These are phyloP conservation scores for Pantherophis vulpinus DNA, from an alignment of 2,797 vertebrate species.

Conservation along the genomic window DNA sequence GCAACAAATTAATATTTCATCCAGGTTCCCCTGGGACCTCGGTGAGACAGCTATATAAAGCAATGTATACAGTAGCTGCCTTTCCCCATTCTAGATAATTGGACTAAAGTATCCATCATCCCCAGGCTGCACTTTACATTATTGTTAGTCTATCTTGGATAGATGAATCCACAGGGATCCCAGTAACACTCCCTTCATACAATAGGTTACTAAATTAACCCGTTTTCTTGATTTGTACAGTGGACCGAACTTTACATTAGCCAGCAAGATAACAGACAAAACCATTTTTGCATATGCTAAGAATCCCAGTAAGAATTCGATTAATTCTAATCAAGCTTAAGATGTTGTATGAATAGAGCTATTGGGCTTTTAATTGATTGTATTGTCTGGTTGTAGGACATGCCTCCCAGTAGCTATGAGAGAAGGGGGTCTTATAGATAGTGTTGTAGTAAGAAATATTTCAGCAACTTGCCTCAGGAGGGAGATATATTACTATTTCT, in stretches of 20 bases:
- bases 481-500: background rate
- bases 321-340: background rate
- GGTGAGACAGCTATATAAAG: background rate
- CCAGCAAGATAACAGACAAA: background rate
- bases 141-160: background rate
- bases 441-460: background rate
- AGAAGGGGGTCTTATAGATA: background rate
- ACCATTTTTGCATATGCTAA: background rate
- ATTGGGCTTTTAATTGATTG: background rate
- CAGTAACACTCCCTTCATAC: background rate
- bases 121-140: background rate
- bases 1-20: background rate
- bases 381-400: background rate
- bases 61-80: background rate
- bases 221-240: background rate
- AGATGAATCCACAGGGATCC: background rate
- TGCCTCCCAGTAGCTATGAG: background rate
- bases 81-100: background rate
- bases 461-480: background rate
- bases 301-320: background rate
- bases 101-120: background rate
- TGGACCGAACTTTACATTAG: background rate
- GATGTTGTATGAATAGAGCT: background rate
- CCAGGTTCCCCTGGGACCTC: background rate
- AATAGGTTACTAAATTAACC: background rate